phyloP scores from a whole-genome alignment of 2,797 vertebrate species.

The Paratrypauchen microcephalus region DNA sequence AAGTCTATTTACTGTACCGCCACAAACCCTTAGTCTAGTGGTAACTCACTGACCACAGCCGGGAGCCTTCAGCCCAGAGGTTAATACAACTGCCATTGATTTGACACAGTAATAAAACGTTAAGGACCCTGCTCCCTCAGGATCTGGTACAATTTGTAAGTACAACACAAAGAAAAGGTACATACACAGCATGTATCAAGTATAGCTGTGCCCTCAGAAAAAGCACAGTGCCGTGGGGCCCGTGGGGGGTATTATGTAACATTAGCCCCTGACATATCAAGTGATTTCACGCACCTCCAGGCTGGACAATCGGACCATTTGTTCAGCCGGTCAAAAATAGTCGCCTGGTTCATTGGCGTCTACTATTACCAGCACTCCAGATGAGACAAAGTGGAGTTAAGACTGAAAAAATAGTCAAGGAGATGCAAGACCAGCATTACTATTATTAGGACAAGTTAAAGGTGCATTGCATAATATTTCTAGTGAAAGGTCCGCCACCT shows the following conservation, averaged over 20 bases:
- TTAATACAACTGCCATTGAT: slow-evolving; percentile 66
- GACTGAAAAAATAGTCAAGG: slow-evolving; percentile 25
- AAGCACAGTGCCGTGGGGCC: slow-evolving; percentile 31
- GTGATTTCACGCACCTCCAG: slow-evolving; percentile 70
- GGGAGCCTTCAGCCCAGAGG: slow-evolving; percentile 58
- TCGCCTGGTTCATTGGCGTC: slow-evolving; percentile 43
- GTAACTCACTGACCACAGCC: slow-evolving; percentile 60
- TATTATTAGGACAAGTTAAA: background rate
- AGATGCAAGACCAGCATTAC: background rate
- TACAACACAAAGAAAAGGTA: slow-evolving; percentile 1
- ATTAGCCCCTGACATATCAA: slow-evolving; percentile 67
- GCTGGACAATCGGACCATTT: slow-evolving; percentile 70
- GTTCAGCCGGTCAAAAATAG: slow-evolving; percentile 69
- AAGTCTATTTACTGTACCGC: slow-evolving; percentile 24
- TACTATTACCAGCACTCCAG: slow-evolving; percentile 54
- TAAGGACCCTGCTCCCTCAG: slow-evolving; percentile 47
- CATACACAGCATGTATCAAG: slow-evolving; percentile 27
- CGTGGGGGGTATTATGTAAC: slow-evolving; percentile 66
- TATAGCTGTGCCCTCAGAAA: slow-evolving; percentile 17
- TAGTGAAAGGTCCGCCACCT: no score
- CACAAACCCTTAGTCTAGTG: slow-evolving; percentile 37
- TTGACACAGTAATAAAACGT: slow-evolving; percentile 59
- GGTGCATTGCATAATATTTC: no score
- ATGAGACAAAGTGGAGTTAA: slow-evolving; percentile 21
- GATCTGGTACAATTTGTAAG: slow-evolving; percentile 8